Conservation (phyloP, 2,113 vertebrate genomes). For the Zootoca vivipara region DNA sequence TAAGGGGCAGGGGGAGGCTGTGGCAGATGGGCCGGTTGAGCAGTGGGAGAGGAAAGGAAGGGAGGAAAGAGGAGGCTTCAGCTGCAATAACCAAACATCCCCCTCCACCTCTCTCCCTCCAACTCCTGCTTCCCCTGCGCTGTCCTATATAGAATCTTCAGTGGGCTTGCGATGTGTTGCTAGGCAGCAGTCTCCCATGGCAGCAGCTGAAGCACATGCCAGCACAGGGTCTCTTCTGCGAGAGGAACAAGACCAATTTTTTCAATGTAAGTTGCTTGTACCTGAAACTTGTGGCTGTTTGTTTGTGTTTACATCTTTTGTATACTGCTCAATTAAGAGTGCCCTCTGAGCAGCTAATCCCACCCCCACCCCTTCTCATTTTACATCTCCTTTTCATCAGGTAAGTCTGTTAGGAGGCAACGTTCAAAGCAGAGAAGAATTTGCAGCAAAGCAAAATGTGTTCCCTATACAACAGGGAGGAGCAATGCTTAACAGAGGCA, state of each 20-base stretch:
- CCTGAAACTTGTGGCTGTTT: background rate
- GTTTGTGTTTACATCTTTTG: background rate
- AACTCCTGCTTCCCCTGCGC: slow-evolving; percentile 63
- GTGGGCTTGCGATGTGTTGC: slow-evolving; percentile 99
- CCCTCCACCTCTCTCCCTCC: slow-evolving; percentile 28
- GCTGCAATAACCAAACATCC: background rate
- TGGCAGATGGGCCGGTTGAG: no score
- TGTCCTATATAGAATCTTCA: slow-evolving; percentile 91
- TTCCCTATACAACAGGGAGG: background rate
- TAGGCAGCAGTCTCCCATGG: slow-evolving; percentile 97
- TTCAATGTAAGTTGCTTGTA: slow-evolving; percentile 92
- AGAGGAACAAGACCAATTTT: slow-evolving; percentile 99
- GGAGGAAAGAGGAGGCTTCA: background rate
- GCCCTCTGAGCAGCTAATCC: no score
- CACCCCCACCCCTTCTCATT: no score
- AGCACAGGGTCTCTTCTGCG: slow-evolving; percentile 98
- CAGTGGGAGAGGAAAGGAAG: background rate
- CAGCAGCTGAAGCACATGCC: slow-evolving; percentile 99
- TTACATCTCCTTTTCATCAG: background rate
- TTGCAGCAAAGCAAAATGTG: background rate
- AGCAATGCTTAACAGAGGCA: background rate
- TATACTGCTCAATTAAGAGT: no score
- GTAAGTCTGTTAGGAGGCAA: fast-evolving
- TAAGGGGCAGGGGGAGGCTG: no score
- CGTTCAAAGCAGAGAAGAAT: background rate